phyloP scores from a whole-genome alignment of 2,113 vertebrate genomes.

The Aleadryas rufinucha region DNA sequence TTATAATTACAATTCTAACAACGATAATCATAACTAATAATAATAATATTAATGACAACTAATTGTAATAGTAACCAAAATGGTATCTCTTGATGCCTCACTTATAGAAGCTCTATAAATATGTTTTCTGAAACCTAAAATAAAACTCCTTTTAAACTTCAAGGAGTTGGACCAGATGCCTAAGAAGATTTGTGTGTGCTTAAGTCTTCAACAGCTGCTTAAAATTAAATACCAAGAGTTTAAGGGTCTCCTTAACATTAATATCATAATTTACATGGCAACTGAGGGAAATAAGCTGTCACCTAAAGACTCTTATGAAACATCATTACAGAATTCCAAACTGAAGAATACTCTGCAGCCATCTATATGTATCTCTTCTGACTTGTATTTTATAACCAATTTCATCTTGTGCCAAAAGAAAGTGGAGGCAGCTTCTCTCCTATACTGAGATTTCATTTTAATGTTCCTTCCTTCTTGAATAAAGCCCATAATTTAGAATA shows the following conservation, averaged over 20 bases:
- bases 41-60: background rate
- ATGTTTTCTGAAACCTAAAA: background rate
- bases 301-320: background rate
- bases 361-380: background rate
- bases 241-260: background rate
- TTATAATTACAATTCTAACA: background rate
- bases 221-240: background rate
- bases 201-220: background rate
- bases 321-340: background rate
- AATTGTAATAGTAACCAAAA: background rate
- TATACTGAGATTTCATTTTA: background rate
- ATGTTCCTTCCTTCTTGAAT: background rate
- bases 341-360: background rate
- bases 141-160: background rate
- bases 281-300: background rate
- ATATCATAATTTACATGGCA: background rate
- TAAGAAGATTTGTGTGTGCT: background rate
- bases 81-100: background rate
- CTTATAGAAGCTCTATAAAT: background rate
- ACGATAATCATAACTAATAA: background rate
- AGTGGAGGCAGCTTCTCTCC: background rate
- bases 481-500: background rate
- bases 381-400: background rate
- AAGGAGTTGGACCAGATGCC: background rate
- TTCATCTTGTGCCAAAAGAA: background rate